Conservation (phyloP, 2,888 invertebrate genomes). For the Acleris literana region DNA sequence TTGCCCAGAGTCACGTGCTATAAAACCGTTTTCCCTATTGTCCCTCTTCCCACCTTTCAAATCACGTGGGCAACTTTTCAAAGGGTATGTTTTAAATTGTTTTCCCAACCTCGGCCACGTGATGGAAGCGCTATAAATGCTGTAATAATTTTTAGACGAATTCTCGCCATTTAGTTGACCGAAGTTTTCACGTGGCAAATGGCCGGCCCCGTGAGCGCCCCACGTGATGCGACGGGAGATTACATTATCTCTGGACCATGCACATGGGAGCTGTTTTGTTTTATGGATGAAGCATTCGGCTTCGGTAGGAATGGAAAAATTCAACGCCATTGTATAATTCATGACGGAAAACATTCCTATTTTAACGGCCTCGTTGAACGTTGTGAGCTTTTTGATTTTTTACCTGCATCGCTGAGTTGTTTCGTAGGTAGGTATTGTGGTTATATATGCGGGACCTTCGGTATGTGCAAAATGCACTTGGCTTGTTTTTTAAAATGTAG, state of each 20-base stretch:
- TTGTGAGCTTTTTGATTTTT: slow-evolving; percentile 5
- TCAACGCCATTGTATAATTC: slow-evolving; percentile 10
- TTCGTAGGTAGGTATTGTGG: neutral
- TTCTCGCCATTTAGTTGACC: neutral
- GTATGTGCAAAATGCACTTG: slow-evolving; percentile 17
- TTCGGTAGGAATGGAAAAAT: slow-evolving; percentile 10
- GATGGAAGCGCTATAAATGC: too few species aligned
- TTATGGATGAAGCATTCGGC: slow-evolving; percentile 13
- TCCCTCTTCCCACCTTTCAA: neutral
- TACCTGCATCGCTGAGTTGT: too few species aligned
- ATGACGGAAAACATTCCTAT: slow-evolving; percentile 15
- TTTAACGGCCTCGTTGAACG: slow-evolving; percentile 1
- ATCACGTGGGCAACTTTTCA: neutral
- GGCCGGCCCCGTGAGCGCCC: slow-evolving; percentile 58
- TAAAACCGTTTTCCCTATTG: neutral
- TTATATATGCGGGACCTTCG: slow-evolving; percentile 10
- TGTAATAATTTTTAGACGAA: too few species aligned
- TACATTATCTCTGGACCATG: slow-evolving; percentile 9
- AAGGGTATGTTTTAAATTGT: neutral
- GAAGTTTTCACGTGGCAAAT: slow-evolving; percentile 32
- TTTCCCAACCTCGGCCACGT: neutral
- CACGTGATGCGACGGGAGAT: slow-evolving; percentile 58
- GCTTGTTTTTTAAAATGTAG: slow-evolving; percentile 14
- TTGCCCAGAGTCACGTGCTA: neutral
- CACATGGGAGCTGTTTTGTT: slow-evolving; percentile 12